These are phyloP conservation scores for Rallus crepitans DNA, from an alignment of 2,797 vertebrate genomes.

Conservation along the genomic window DNA sequence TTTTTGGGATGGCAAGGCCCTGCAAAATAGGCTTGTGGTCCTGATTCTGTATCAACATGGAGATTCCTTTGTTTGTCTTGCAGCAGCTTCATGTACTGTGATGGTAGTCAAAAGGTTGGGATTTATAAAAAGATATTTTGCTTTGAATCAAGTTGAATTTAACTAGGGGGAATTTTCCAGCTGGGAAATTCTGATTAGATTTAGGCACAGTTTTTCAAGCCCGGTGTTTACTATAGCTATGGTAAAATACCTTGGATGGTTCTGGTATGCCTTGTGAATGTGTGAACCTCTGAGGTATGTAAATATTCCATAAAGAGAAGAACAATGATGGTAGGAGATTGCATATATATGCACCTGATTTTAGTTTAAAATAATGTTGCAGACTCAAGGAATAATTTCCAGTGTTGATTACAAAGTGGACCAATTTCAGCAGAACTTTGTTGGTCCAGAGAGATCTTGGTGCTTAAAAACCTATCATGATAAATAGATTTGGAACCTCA, in stretches of 20 bases:
- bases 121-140: neutral
- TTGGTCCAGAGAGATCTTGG: neutral
- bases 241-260: neutral
- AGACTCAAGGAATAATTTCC: neutral
- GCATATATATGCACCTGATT: neutral
- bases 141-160: neutral
- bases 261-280: neutral
- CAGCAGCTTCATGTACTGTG: neutral
- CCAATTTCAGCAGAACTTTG: neutral
- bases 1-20: neutral
- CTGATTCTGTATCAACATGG: neutral
- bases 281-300: neutral
- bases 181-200: neutral
- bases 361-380: neutral
- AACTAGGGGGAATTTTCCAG: neutral
- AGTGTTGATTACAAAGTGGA: neutral
- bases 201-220: neutral
- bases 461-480: neutral
- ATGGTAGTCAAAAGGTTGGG: neutral
- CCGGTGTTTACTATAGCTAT: neutral
- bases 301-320: neutral
- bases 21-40: neutral
- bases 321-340: neutral
- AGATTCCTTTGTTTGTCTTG: neutral
- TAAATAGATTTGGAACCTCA: neutral